Evolutionary conservation across 92 coral and sea anemone genomes (phyloP), one percentile per base, ranked within the genome.

Genomic region (Micromussa lordhowensis): DNA sequence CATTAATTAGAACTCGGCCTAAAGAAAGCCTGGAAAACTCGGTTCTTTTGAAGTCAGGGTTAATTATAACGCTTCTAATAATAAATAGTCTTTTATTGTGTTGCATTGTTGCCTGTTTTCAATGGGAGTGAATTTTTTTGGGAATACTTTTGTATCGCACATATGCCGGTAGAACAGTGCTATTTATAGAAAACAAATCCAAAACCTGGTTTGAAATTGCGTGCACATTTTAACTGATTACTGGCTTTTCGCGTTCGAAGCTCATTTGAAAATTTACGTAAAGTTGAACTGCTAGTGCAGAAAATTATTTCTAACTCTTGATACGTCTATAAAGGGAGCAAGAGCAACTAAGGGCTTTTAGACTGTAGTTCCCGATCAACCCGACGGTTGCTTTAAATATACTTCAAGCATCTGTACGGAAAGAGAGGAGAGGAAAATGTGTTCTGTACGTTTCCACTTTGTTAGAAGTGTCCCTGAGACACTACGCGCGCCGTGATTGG

Each of bases 41-140:
- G 77, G 85, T 63, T 29, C 85, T 40, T 82, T 66, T 82, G 85
- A 82, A 82, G 85, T 82, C 44, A 26, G 6, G 21, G 34, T 66
- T 64, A 82, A 66, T 63, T 81, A 81, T 44, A 61, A 44, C 85
- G 40, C 54, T 34, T 38, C 85, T 81, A 81, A 64, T 63, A 24
- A 61, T 81, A 81, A 71, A 64, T 38, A 66, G 57, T 29, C 29
- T 44, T 12, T 34, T 11, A 82, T 82, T 82, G 59, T 36, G 29
- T 82, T 68, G n/a, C 63, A 82, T 36, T 82, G 85, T 44, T 58
- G 22, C 17, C 2, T 34, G 19, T 31, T 80, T 80, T 80, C 70
- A 55, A 57, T 80, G 21, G 24, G 83, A 59, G 16, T 29, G 55
- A 44, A 64, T 66, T 38, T 49, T 55, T 28, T 38, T 22, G 34